Evolutionary conservation across 2,888 invertebrate species (phyloP).

Genomic region (Embidobia sp.): DNA sequence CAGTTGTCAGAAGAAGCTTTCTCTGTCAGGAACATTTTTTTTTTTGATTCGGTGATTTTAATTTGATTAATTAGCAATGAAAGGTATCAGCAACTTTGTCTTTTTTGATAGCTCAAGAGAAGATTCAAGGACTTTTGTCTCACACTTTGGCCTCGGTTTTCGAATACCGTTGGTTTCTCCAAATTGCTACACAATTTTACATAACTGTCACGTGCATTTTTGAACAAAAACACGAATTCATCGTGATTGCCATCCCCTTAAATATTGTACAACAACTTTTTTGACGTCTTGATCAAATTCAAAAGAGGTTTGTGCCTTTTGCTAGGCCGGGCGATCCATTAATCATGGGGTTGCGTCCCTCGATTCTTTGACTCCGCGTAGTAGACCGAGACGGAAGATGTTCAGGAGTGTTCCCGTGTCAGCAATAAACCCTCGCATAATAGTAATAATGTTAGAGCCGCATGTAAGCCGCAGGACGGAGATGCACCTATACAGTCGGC

Average conservation of each 20-base stretch:
- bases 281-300: slow-evolving; percentile 61
- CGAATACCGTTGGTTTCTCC: slow-evolving; percentile 25
- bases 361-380: slow-evolving; percentile 67
- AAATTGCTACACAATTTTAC: slow-evolving; percentile 21
- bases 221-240: slow-evolving; percentile 39
- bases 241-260: slow-evolving; percentile 51
- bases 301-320: slow-evolving; percentile 64
- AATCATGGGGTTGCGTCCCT: slow-evolving; percentile 74
- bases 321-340: slow-evolving; percentile 71
- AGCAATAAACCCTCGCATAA: slow-evolving; percentile 77
- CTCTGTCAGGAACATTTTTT: too few species aligned
- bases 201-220: slow-evolving; percentile 33
- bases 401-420: slow-evolving; percentile 68
- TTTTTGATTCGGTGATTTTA: too few species aligned
- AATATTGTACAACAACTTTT: slow-evolving; percentile 58
- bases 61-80: too few species aligned
- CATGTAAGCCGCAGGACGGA: slow-evolving; percentile 69
- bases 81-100: too few species aligned
- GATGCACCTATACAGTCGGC: slow-evolving; percentile 51
- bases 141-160: not conserved
- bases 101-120: too few species aligned
- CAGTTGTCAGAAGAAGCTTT: too few species aligned
- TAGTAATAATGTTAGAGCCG: slow-evolving; percentile 74
- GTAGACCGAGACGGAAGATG: slow-evolving; percentile 64
- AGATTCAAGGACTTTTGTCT: slow-evolving; percentile 2